Evolutionary conservation across 2,797 vertebrate species (phyloP).

Genomic region (Paratrypauchen microcephalus): DNA sequence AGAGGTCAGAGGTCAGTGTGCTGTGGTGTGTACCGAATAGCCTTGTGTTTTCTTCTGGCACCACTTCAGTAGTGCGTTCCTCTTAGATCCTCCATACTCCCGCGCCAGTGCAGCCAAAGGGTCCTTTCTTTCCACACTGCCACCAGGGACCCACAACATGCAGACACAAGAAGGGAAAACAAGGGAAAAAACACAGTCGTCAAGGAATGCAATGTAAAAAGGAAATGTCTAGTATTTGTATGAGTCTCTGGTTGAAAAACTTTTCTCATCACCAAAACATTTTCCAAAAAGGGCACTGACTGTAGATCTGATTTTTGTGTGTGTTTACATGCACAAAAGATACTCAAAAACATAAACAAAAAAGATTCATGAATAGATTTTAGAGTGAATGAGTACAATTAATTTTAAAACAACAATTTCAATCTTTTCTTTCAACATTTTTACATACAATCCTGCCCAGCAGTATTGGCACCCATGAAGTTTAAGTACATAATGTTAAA

Average conservation of each 20-base stretch:
- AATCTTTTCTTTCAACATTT: too few species aligned
- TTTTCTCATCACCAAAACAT: not conserved
- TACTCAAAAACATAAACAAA: too few species aligned
- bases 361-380: too few species aligned
- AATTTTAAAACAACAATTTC: too few species aligned
- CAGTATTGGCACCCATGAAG: too few species aligned
- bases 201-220: not conserved
- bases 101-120: slow-evolving; percentile 92
- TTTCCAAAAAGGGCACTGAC: not conserved
- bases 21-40: slow-evolving; percentile 87
- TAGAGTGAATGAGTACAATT: too few species aligned
- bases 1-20: slow-evolving; percentile 42
- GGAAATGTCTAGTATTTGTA: not conserved
- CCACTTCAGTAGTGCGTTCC: slow-evolving; percentile 96
- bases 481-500: too few species aligned
- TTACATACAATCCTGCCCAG: too few species aligned
- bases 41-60: slow-evolving; percentile 98
- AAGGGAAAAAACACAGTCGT: not conserved
- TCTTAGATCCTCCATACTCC: slow-evolving; percentile 96
- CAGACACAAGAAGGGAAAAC: slow-evolving; percentile 16
- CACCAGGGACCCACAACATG: slow-evolving; percentile 64
- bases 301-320: too few species aligned
- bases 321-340: too few species aligned
- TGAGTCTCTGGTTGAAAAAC: too few species aligned
- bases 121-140: slow-evolving; percentile 96